Evolutionary conservation across 2,113 vertebrate genomes (phyloP).

Genomic region (Hyla sarda): DNA sequence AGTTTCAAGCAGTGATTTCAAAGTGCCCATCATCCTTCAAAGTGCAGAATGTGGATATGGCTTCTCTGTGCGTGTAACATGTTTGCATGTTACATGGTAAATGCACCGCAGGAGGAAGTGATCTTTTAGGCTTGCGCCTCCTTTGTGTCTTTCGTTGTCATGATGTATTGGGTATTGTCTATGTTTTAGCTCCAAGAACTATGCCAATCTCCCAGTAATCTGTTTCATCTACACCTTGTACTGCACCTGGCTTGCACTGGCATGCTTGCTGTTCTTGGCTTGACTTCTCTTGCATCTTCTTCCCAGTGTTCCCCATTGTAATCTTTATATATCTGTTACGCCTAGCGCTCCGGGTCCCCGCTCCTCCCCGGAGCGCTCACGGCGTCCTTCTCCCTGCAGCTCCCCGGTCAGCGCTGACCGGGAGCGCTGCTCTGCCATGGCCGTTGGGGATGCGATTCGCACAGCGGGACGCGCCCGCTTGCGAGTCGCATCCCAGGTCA

Average conservation of each 20-base stretch:
- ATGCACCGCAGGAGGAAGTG: not conserved
- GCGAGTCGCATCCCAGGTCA: too few relatives aligned
- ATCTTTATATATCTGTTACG: not conserved
- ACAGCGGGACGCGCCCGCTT: too few relatives aligned
- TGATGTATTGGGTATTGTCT: not conserved
- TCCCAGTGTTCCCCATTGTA: not conserved
- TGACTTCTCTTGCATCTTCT: not conserved
- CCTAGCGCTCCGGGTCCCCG: too few relatives aligned
- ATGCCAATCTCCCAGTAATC: not conserved
- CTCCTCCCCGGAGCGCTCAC: too few relatives aligned
- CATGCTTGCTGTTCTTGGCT: not conserved
- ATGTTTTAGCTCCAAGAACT: not conserved
- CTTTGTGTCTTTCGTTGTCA: not conserved
- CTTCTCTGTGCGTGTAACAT: constrained; percentile 14
- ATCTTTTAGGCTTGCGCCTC: not conserved
- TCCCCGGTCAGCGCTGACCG: too few relatives aligned
- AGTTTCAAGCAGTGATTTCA: constrained; percentile 31
- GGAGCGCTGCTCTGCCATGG: too few relatives aligned
- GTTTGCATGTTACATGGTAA: constrained; percentile 47
- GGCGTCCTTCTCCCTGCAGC: too few relatives aligned
- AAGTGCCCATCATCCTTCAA: constrained; percentile 33
- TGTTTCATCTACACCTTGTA: constrained; percentile 5
- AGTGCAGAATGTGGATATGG: not conserved
- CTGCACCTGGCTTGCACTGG: not conserved
- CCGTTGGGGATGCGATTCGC: too few relatives aligned